Percentiles rank a stretch among this genome's conserved stretches.
Evolutionary conservation across 2,888 invertebrate species (phyloP).

Genomic region (Trachelus iudaicus): DNA sequence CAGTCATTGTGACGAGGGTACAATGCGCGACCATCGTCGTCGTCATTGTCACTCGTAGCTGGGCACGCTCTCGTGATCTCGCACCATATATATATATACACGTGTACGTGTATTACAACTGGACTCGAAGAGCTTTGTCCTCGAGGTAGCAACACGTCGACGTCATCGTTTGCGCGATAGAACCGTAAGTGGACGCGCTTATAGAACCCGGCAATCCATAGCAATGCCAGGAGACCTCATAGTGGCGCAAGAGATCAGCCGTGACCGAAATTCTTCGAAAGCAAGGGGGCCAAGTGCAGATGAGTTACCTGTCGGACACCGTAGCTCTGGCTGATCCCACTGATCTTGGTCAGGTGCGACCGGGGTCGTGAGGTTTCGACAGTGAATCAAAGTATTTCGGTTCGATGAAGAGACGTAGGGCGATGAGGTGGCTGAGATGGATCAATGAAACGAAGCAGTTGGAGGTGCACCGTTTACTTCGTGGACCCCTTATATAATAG

Average conservation of each 20-base stretch:
- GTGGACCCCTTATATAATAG: not conserved
- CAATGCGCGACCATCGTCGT: conserved; percentile 42
- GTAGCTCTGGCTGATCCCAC: not conserved
- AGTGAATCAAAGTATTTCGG: not conserved
- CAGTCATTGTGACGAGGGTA: conserved; percentile 59
- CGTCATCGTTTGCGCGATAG: not conserved
- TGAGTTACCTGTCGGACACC: conserved; percentile 3
- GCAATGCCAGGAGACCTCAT: conserved; percentile 6
- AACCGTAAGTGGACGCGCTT: not conserved
- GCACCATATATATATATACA: not conserved
- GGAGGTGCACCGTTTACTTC: not conserved
- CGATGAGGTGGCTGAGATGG: not conserved
- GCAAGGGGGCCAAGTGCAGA: conserved; percentile 62
- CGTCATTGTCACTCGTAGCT: not conserved
- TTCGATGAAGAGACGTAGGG: not conserved
- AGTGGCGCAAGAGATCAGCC: conserved; percentile 53
- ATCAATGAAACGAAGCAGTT: not conserved
- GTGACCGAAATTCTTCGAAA: conserved; percentile 60
- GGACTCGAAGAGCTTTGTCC: not conserved
- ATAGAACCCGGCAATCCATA: not conserved
- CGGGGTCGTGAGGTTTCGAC: not conserved
- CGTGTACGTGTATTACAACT: not conserved
- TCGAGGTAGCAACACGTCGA: not conserved
- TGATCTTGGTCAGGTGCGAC: not conserved
- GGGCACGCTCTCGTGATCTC: conserved; percentile 15